A percentile compares a stretch with the other conserved stretches of the same genome.
These are phyloP conservation scores for Fulmarus glacialis DNA, from an alignment of 2,113 vertebrate species.

Conservation along the genomic window DNA sequence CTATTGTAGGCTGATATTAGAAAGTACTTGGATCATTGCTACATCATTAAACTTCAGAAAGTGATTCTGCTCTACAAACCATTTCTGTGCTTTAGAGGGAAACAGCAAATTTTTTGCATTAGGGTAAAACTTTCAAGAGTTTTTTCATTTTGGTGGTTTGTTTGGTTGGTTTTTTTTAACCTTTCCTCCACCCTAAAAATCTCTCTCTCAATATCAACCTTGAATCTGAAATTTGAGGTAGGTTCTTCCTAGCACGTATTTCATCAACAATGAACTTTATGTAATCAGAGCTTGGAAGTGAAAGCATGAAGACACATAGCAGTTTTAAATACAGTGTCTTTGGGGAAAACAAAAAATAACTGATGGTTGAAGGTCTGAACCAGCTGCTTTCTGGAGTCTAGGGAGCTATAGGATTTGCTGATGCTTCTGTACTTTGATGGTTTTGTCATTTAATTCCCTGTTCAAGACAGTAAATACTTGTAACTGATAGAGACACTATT, in stretches of 20 bases:
- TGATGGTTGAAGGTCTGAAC: not conserved
- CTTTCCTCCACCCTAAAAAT: not conserved
- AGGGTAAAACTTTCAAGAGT: not conserved
- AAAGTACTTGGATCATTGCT: not conserved
- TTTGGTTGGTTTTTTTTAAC: not conserved
- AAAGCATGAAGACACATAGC: not conserved
- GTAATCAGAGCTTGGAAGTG: not conserved
- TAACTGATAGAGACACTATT: not conserved
- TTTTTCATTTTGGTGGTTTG: too few relatives aligned
- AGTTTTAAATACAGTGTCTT: not conserved
- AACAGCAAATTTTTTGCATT: not conserved
- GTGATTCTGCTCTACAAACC: not conserved
- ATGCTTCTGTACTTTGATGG: not conserved
- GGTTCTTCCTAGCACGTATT: not conserved
- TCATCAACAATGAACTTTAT: not conserved
- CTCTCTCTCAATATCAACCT: not conserved
- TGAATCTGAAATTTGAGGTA: not conserved
- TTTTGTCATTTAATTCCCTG: slow-evolving; percentile 22
- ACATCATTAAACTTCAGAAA: not conserved
- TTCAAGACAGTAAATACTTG: slow-evolving; percentile 1
- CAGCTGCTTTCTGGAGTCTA: slow-evolving; percentile 1
- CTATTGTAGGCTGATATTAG: not conserved
- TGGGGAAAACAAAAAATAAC: not conserved
- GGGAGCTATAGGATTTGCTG: not conserved
- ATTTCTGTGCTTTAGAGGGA: not conserved